Evolutionary conservation across 2,888 invertebrate species (phyloP), one percentile per base, ranked within the genome.

Genomic region (Chaitophorus viminalis): DNA sequence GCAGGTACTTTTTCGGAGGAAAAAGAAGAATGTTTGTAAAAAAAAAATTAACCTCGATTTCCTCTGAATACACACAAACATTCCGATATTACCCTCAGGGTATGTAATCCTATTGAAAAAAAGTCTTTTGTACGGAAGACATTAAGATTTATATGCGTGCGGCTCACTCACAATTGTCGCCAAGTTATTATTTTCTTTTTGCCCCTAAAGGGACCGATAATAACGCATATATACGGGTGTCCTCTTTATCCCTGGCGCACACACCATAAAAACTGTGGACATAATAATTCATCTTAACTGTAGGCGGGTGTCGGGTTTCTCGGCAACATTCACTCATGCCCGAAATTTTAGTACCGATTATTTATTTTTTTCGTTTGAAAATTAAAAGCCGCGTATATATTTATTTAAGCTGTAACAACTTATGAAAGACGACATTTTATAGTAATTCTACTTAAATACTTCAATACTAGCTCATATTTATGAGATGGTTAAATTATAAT

Each of bases 91-190:
- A 74, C 86, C 79, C 74, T 54, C 72, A 60, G 52, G 36, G 68
- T 77, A 60, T 77, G 79, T 60, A 39, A 9, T 79, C 72, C 68
- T 46, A 86, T 86, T 79, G 72, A 86, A 74, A 33, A 46, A 72
- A 21, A 31, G 72, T 74, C 86, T 79, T 79, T 87, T 87, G 86
- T 86, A 60, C 79, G 86, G 60, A 79, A 87, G 86, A 79, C 86
- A 60, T 87, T 87, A 79, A 79, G 86, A 87, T 87, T 87, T 87
- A 87, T 87, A 79, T 72, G 29, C 65, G 25, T 65, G 52, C 46
- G 46, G 85, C 78, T 86, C 86, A 54, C 78, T 72, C 86, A 39
- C 86, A 74, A 87, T 87, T 87, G 86, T 87, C 86, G 86, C 86
- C 86, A 39, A 79, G 86, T 87, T 87, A 87, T 86, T 76, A 72